These are phyloP conservation scores for Odontocerum albicorne DNA, from an alignment of 2,888 invertebrate genomes.

Conservation along the genomic window DNA sequence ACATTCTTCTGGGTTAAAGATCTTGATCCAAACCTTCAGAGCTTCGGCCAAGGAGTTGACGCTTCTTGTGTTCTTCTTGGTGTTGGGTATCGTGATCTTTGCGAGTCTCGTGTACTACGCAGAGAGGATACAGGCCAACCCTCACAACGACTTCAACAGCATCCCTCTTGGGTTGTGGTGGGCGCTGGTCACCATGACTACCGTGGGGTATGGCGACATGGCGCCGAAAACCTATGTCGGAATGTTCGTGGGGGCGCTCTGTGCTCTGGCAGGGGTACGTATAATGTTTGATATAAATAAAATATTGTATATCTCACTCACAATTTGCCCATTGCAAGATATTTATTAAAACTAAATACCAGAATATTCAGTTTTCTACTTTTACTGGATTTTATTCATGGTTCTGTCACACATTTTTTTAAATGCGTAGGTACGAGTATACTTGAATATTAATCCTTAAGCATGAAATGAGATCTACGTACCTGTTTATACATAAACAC, in stretches of 20 bases:
- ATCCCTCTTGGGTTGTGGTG: constrained; percentile 98
- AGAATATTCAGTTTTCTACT: no score
- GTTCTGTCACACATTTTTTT: no score
- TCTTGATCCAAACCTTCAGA: constrained; percentile 96
- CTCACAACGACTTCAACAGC: constrained; percentile 96
- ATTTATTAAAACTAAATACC: no score
- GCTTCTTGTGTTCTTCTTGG: constrained; percentile 94
- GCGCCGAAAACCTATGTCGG: constrained; percentile 97
- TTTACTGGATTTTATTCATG: no score
- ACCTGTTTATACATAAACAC: no score
- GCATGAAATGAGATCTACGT: no score
- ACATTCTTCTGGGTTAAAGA: constrained; percentile 96
- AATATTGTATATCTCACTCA: no score
- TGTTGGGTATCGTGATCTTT: constrained; percentile 97
- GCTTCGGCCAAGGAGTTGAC: constrained; percentile 97
- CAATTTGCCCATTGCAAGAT: no score
- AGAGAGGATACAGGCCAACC: constrained; percentile 93
- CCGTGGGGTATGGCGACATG: constrained; percentile 98
- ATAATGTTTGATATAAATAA: no score
- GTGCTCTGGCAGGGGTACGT: constrained; percentile 95
- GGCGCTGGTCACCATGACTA: constrained; percentile 99
- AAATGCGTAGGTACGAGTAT: no score
- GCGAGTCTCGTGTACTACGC: constrained; percentile 98
- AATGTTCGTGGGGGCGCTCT: constrained; percentile 97
- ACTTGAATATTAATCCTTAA: no score